Conservation (phyloP, 2,113 vertebrate genomes). For the Hippocampus abdominalis region DNA sequence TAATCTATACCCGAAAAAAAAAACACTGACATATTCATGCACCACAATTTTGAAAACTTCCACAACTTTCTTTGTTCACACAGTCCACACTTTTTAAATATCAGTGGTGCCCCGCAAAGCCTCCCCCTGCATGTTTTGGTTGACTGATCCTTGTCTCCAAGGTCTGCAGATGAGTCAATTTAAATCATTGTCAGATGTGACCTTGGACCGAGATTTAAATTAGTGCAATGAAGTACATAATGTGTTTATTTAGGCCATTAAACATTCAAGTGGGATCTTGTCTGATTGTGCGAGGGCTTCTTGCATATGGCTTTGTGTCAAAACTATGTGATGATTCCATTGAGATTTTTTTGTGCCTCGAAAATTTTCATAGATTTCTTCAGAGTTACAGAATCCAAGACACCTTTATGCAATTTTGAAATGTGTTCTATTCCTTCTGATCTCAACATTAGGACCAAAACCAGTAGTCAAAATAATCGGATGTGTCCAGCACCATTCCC, state of each 20-base stretch:
- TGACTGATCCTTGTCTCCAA: conserved; percentile 45
- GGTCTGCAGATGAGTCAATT: conserved; percentile 60
- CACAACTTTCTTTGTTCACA: too few relatives aligned
- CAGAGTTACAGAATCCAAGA: background rate
- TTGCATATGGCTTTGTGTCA: too few relatives aligned
- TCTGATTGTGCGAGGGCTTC: conserved; percentile 20
- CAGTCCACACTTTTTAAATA: background rate
- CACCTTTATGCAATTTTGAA: background rate
- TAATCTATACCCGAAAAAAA: too few relatives aligned
- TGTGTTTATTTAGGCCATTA: conserved; percentile 76
- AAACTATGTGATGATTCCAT: conserved; percentile 16
- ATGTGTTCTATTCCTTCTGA: too few relatives aligned
- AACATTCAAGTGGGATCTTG: conserved; percentile 67
- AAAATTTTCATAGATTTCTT: background rate
- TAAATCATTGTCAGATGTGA: conserved; percentile 71
- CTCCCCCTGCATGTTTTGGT: conserved; percentile 14
- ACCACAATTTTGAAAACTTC: too few relatives aligned
- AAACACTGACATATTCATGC: too few relatives aligned
- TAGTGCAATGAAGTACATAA: conserved; percentile 70
- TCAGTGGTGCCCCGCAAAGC: background rate
- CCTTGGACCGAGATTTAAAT: conserved; percentile 72
- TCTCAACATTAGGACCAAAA: too few relatives aligned
- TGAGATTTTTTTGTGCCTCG: conserved; percentile 31
- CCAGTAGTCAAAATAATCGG: too few relatives aligned
- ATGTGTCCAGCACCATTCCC: too few relatives aligned